phyloP scores from a whole-genome alignment of 2,888 invertebrate species.

The Drosophila hamatofila region DNA sequence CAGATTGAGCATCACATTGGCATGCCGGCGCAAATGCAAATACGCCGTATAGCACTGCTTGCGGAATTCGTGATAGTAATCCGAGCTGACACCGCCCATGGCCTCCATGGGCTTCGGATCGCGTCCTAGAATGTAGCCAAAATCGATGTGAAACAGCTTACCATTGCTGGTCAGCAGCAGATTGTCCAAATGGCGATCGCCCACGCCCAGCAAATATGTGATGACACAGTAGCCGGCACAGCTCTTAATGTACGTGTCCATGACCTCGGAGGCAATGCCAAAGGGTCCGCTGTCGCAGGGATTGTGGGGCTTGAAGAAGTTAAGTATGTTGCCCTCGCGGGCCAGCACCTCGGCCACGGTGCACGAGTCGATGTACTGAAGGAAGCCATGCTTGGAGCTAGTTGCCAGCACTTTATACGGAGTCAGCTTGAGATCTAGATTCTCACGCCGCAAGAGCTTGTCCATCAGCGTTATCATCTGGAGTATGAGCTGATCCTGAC shows the following conservation, averaged over 20 bases:
- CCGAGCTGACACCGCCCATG: slow-evolving; percentile 96
- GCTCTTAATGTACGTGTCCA: slow-evolving; percentile 98
- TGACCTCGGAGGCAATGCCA: slow-evolving; percentile 96
- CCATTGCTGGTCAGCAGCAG: slow-evolving; percentile 95
- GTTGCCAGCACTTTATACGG: slow-evolving; percentile 98
- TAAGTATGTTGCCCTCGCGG: slow-evolving; percentile 95
- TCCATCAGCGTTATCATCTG: slow-evolving; percentile 99
- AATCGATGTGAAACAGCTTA: slow-evolving; percentile 98
- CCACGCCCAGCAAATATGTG: slow-evolving; percentile 98
- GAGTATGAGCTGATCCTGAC: slow-evolving; percentile 98
- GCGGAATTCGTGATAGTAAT: slow-evolving; percentile 97
- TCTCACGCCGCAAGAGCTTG: slow-evolving; percentile 95
- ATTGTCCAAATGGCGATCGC: slow-evolving; percentile 99
- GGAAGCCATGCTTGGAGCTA: slow-evolving; percentile 97
- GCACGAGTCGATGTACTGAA: slow-evolving; percentile 97
- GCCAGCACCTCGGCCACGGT: slow-evolving; percentile 96
- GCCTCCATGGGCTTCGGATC: slow-evolving; percentile 99
- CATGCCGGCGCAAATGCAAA: slow-evolving; percentile 96
- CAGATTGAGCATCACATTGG: slow-evolving; percentile 97
- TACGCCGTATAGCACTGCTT: slow-evolving; percentile 98
- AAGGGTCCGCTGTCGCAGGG: slow-evolving; percentile 95
- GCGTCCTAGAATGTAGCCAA: slow-evolving; percentile 98
- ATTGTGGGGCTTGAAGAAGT: slow-evolving; percentile 95
- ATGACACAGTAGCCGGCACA: slow-evolving; percentile 99
- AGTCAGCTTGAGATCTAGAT: slow-evolving; percentile 97